Evolutionary conservation across 2,113 vertebrate genomes (phyloP).

Genomic region (Pangasianodon hypophthalmus): DNA sequence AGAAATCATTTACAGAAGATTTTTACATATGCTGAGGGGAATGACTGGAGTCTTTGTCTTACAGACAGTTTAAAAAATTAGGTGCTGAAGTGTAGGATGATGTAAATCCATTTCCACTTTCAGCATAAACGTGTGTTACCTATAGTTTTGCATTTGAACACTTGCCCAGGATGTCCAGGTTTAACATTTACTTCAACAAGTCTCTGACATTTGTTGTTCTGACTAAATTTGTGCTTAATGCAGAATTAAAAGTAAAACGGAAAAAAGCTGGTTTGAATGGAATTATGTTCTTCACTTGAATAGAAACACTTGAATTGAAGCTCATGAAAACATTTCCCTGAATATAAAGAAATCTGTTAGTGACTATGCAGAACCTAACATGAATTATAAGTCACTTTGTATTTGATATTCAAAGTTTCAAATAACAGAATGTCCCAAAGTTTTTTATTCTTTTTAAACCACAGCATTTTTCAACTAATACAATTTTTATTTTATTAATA

Average conservation of each 20-base stretch:
- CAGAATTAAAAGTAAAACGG: background rate
- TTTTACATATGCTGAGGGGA: slow-evolving; percentile 32
- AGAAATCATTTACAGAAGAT: slow-evolving; percentile 1
- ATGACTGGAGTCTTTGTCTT: slow-evolving; percentile 29
- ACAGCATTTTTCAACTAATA: background rate
- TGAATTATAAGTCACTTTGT: background rate
- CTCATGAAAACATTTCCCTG: background rate
- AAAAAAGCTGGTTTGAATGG: background rate
- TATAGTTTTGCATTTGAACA: background rate
- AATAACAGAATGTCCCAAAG: background rate
- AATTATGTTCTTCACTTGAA: background rate
- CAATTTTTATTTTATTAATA: background rate
- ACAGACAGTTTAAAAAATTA: slow-evolving; percentile 6
- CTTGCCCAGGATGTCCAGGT: background rate
- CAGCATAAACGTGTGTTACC: background rate
- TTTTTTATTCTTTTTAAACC: background rate
- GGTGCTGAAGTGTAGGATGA: slow-evolving; percentile 6
- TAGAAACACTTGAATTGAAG: background rate
- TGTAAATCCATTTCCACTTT: slow-evolving; percentile 9
- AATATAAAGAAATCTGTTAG: background rate
- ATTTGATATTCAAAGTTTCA: background rate
- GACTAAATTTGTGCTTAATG: background rate
- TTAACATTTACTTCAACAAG: background rate
- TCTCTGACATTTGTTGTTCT: slow-evolving; percentile 8
- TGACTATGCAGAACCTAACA: background rate